Percentiles rank a stretch among this genome's conserved stretches.
These are phyloP conservation scores for Dunckerocampus dactyliophorus DNA, from an alignment of 2,113 vertebrate genomes.

Conservation along the genomic window DNA sequence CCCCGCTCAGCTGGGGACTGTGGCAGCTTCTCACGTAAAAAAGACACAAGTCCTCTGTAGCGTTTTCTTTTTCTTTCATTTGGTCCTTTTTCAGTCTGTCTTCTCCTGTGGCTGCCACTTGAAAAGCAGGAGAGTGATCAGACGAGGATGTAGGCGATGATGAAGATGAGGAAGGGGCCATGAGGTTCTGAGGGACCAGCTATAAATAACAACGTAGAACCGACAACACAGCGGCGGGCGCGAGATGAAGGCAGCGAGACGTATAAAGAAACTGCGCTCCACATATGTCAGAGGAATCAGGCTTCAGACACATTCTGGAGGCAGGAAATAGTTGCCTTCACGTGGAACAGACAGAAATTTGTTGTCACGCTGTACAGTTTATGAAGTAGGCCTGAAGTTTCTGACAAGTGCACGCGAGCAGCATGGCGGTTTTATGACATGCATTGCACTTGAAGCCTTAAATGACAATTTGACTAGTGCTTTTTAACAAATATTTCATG, in stretches of 20 bases:
- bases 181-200: constrained; percentile 55
- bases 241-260: constrained; percentile 53
- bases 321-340: constrained; percentile 14
- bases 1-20: constrained; percentile 51
- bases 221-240: constrained; percentile 19
- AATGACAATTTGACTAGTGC: background rate
- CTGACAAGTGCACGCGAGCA: background rate
- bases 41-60: constrained; percentile 29
- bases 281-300: constrained; percentile 53
- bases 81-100: constrained; percentile 40
- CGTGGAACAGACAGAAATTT: constrained; percentile 14
- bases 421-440: background rate
- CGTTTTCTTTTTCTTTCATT: constrained; percentile 38
- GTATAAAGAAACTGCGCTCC: constrained; percentile 49
- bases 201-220: constrained; percentile 67
- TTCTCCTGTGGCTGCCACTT: constrained; percentile 52
- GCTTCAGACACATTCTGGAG: constrained; percentile 31
- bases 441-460: background rate
- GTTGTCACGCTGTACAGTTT: constrained; percentile 35
- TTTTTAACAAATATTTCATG: no score
- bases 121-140: constrained; percentile 55
- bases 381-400: constrained; percentile 4
- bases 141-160: constrained; percentile 52
- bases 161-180: constrained; percentile 48
- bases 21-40: constrained; percentile 51